phyloP scores from a whole-genome alignment of 1,140 invertebrate species.

The Schmidtea mediterranea region DNA sequence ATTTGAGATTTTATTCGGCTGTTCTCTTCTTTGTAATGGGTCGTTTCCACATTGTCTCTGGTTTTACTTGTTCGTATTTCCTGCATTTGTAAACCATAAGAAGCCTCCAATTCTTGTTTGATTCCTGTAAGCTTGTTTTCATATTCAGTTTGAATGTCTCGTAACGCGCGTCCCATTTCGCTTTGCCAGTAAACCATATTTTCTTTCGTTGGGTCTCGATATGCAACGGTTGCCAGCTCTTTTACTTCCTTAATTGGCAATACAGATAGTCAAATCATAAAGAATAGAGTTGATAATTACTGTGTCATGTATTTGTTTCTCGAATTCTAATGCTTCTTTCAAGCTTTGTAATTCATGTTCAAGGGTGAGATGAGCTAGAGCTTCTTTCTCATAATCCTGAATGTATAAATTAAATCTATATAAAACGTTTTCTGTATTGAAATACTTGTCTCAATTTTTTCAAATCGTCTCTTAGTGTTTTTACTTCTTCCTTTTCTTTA shows the following conservation, averaged over 20 bases:
- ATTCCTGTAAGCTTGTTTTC: slow-evolving; percentile 26
- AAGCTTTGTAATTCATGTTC: slow-evolving; percentile 29
- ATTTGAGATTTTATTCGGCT: slow-evolving; percentile 26
- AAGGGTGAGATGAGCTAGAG: slow-evolving; percentile 20
- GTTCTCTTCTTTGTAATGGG: slow-evolving; percentile 27
- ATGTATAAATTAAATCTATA: slow-evolving; percentile 4
- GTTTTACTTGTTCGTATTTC: slow-evolving; percentile 30
- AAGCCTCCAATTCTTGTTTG: slow-evolving; percentile 22
- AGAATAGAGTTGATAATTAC: slow-evolving; percentile 7
- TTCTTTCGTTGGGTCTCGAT: slow-evolving; percentile 28
- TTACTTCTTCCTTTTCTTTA: not conserved
- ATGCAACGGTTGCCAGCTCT: slow-evolving; percentile 29
- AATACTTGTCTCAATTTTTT: slow-evolving; percentile 3
- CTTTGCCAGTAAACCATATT: slow-evolving; percentile 31
- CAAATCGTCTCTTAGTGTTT: slow-evolving; percentile 3
- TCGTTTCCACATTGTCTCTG: slow-evolving; percentile 30
- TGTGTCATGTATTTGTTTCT: slow-evolving; percentile 15
- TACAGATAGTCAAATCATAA: too few relatives aligned
- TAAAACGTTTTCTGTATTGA: not conserved
- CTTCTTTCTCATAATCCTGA: slow-evolving; percentile 26
- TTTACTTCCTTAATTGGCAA: slow-evolving; percentile 25
- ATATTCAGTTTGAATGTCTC: slow-evolving; percentile 31
- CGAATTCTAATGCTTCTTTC: slow-evolving; percentile 26
- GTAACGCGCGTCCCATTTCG: slow-evolving; percentile 29
- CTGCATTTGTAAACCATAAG: slow-evolving; percentile 27